Evolutionary conservation across 2,113 vertebrate genomes (phyloP).

Genomic region (Gavia stellata): DNA sequence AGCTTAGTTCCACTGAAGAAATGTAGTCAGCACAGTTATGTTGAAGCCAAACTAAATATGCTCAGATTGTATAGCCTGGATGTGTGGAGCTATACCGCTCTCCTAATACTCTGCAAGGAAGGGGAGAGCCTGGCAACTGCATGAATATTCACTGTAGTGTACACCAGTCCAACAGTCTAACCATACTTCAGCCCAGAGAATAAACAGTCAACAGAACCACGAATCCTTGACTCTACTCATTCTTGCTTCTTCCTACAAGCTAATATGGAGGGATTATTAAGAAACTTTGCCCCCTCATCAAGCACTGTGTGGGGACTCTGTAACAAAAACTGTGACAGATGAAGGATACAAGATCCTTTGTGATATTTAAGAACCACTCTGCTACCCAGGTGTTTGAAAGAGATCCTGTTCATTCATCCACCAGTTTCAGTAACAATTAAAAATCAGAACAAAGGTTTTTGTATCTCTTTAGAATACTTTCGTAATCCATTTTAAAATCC

Average conservation of each 20-base stretch:
- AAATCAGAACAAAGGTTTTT: background rate
- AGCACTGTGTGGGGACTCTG: background rate
- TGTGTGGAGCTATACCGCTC: background rate
- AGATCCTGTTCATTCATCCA: background rate
- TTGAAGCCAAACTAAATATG: background rate
- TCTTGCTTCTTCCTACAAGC: background rate
- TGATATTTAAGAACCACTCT: background rate
- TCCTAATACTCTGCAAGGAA: background rate
- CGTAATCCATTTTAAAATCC: background rate
- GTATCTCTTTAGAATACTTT: background rate
- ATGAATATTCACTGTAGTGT: background rate
- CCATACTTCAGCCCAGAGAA: background rate
- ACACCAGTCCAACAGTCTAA: background rate
- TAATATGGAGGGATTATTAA: background rate
- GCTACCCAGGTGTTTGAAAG: background rate
- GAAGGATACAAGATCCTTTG: background rate
- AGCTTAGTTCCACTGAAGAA: background rate
- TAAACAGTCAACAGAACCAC: background rate
- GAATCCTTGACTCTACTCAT: background rate
- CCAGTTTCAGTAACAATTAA: background rate
- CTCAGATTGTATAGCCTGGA: background rate
- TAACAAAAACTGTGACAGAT: conserved; percentile 2
- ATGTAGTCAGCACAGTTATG: background rate
- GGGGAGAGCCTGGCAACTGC: background rate
- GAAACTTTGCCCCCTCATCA: background rate